A percentile compares a stretch with the other conserved stretches of the same genome.
These are phyloP conservation scores for Vanessa tameamea DNA, from an alignment of 1,140 invertebrate genomes.

Conservation along the genomic window DNA sequence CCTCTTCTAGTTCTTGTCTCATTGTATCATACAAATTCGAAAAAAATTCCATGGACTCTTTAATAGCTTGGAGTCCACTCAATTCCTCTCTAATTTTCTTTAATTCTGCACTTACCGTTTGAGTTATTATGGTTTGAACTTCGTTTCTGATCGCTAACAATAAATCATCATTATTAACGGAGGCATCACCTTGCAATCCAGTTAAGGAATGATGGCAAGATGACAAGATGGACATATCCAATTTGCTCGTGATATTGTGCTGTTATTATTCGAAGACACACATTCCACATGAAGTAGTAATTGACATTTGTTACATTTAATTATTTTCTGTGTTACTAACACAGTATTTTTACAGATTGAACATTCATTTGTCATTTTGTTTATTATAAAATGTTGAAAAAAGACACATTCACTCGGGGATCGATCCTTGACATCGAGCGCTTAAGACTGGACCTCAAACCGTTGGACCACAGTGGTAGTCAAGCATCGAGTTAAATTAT, in stretches of 20 bases:
- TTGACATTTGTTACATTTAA: constrained; percentile 3
- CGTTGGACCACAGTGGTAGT: constrained; percentile 11
- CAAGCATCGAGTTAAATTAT: neutral
- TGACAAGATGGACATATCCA: constrained; percentile 1
- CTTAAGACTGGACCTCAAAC: constrained; percentile 11
- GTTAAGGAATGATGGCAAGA: neutral
- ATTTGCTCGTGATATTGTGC: constrained; percentile 4
- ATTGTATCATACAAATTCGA: too few relatives aligned
- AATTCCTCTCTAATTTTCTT: constrained; percentile 5
- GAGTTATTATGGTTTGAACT: neutral
- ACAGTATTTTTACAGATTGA: constrained; percentile 1
- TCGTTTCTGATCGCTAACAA: neutral
- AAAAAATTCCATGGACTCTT: too few relatives aligned
- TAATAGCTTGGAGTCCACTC: neutral
- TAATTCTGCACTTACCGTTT: constrained; percentile 7
- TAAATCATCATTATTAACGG: too few relatives aligned
- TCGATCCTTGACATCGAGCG: constrained; percentile 10
- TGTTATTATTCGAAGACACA: neutral
- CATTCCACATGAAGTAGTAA: constrained; percentile 2
- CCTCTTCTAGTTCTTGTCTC: neutral
- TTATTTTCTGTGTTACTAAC: constrained; percentile 1
- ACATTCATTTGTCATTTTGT: constrained; percentile 3
- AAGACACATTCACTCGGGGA: constrained; percentile 1
- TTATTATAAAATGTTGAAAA: constrained; percentile 1
- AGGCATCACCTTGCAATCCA: too few relatives aligned